Evolutionary conservation across 2,113 vertebrate genomes (phyloP).

Genomic region (Hiodon tergisus): DNA sequence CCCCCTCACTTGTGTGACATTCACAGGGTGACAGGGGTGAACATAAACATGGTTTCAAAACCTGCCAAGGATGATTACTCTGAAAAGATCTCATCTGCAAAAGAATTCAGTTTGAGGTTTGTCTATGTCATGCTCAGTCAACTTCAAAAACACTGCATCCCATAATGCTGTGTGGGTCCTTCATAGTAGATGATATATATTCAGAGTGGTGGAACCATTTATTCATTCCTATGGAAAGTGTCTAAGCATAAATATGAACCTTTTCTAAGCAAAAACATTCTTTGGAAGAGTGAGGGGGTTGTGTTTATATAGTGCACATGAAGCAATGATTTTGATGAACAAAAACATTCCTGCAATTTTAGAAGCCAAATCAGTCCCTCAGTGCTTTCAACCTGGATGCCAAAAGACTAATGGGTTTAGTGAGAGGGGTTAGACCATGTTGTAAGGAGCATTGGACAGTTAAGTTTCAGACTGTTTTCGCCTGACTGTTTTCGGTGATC

Average conservation of each 20-base stretch:
- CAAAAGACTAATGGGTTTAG: too few species aligned
- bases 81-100: constrained; percentile 38
- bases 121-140: constrained; percentile 53
- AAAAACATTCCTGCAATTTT: too few species aligned
- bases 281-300: background rate
- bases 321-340: too few species aligned
- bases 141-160: constrained; percentile 54
- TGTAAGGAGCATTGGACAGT: background rate
- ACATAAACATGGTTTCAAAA: constrained; percentile 13
- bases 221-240: constrained; percentile 14
- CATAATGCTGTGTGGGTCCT: constrained; percentile 34
- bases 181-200: constrained; percentile 2
- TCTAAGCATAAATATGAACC: background rate
- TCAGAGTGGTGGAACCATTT: background rate
- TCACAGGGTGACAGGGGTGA: background rate
- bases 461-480: background rate
- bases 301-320: background rate
- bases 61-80: constrained; percentile 2
- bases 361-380: too few species aligned
- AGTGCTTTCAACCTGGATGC: too few species aligned
- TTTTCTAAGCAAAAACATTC: background rate
- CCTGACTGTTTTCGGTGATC: constrained; percentile 25
- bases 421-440: background rate
- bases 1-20: background rate
- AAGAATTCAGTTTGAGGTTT: constrained; percentile 48